phyloP scores from a whole-genome alignment of 2,888 invertebrate species.

The Drosophila parthenogenetica region DNA sequence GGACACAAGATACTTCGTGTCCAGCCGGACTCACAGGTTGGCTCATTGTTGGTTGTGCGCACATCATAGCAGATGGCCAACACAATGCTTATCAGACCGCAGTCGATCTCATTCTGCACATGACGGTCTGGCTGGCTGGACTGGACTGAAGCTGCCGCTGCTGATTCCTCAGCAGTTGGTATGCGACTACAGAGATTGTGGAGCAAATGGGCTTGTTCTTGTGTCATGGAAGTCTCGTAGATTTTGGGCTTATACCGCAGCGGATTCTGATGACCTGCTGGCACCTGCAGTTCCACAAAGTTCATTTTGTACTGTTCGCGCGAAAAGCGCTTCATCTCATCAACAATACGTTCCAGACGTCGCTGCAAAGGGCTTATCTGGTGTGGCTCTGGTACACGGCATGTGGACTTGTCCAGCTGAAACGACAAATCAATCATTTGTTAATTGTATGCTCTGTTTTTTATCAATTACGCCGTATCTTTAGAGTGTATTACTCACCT shows the following conservation, averaged over 20 bases:
- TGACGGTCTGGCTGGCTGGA: conserved; percentile 44
- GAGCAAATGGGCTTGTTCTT: conserved; percentile 77
- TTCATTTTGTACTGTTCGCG: conserved; percentile 83
- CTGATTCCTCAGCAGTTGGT: conserved; percentile 6
- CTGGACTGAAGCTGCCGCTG: conserved; percentile 12
- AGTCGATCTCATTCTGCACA: conserved; percentile 78
- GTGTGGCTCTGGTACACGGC: conserved; percentile 77
- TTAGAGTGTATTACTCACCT: conserved; percentile 39
- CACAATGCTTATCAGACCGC: conserved; percentile 82
- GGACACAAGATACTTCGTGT: conserved; percentile 82
- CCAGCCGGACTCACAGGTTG: conserved; percentile 83
- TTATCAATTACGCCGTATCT: conserved; percentile 1
- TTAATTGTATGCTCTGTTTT: neutral
- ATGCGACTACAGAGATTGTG: conserved; percentile 75
- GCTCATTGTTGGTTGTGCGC: conserved; percentile 82
- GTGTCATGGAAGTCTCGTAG: conserved; percentile 72
- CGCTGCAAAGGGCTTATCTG: conserved; percentile 77
- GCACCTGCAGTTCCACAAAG: conserved; percentile 83
- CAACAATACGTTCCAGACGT: conserved; percentile 75
- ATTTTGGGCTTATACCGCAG: conserved; percentile 76
- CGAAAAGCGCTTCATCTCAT: conserved; percentile 81
- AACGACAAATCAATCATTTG: conserved; percentile 18
- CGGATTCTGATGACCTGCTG: conserved; percentile 83
- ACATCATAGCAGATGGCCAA: conserved; percentile 84
- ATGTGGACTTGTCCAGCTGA: conserved; percentile 62